Conservation (phyloP, 2,888 invertebrate species). For the Tiphia femorata region DNA sequence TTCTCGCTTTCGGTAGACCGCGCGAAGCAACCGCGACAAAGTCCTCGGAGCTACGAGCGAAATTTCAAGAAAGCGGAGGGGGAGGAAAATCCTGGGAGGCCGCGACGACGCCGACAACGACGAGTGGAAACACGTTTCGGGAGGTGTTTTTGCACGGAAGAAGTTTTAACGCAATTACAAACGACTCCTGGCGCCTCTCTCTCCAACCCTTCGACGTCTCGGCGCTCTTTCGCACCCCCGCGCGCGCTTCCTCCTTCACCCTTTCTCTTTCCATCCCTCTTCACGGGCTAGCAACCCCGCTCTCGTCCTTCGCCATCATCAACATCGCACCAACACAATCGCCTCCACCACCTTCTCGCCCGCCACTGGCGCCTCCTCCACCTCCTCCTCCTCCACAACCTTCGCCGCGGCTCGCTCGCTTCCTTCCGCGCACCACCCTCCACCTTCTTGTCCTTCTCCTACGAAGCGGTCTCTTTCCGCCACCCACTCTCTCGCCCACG, state of each 20-base stretch:
- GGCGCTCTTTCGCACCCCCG: slow-evolving; percentile 22
- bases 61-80: too few relatives aligned
- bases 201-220: slow-evolving; percentile 18
- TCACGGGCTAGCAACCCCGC: too few relatives aligned
- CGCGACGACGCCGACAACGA: slow-evolving; percentile 12
- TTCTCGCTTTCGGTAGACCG: too few relatives aligned
- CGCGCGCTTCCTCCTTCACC: slow-evolving; percentile 26
- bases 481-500: slow-evolving; percentile 35
- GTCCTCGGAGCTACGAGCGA: too few relatives aligned
- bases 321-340: too few relatives aligned
- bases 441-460: slow-evolving; percentile 13
- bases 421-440: slow-evolving; percentile 24
- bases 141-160: slow-evolving; percentile 60
- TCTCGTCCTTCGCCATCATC: too few relatives aligned
- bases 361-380: not conserved
- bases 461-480: not conserved
- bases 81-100: slow-evolving; percentile 7
- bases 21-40: too few relatives aligned
- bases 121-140: slow-evolving; percentile 51
- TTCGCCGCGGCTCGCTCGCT: slow-evolving; percentile 10
- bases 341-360: slow-evolving; percentile 18
- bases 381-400: slow-evolving; percentile 8
- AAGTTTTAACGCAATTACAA: slow-evolving; percentile 67
- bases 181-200: slow-evolving; percentile 60
- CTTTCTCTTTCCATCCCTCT: slow-evolving; percentile 38